Conservation (phyloP, 1,140 invertebrate genomes). For the Bilobella aurantiaca region DNA sequence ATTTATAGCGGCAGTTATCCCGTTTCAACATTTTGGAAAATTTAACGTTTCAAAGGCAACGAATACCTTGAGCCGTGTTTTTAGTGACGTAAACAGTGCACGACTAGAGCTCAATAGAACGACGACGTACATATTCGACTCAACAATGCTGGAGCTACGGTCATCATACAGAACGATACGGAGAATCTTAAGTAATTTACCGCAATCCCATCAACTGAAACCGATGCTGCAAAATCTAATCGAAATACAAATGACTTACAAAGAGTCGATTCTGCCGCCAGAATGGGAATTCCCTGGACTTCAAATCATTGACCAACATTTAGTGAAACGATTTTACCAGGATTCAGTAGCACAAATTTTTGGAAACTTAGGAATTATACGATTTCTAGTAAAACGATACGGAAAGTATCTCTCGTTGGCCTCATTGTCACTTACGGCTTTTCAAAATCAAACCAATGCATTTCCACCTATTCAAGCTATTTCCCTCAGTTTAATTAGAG, state of each 20-base stretch:
- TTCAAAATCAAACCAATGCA: slow-evolving; percentile 4
- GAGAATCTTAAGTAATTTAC: neutral
- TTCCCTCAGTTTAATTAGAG: neutral
- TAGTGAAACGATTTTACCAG: neutral
- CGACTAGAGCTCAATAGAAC: neutral
- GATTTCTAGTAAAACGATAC: neutral
- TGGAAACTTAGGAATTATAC: neutral
- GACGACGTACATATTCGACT: neutral
- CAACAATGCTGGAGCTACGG: neutral
- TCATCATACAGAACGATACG: neutral
- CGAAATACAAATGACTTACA: neutral
- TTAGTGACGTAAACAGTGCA: neutral
- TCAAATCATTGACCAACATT: neutral
- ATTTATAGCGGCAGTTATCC: neutral
- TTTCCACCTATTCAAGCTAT: neutral
- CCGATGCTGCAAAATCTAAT: neutral
- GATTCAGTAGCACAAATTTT: neutral
- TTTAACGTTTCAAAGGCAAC: neutral
- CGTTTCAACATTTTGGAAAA: neutral
- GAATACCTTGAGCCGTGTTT: neutral
- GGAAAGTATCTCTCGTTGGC: neutral
- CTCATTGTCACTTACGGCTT: neutral
- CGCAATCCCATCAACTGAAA: neutral
- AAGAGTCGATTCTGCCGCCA: neutral
- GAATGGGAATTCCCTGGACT: slow-evolving; percentile 1